Percentiles rank a stretch among this genome's conserved stretches.
These are phyloP conservation scores for Mus musculus DNA, from an alignment of 2,113 vertebrate genomes.

Conservation along the genomic window DNA sequence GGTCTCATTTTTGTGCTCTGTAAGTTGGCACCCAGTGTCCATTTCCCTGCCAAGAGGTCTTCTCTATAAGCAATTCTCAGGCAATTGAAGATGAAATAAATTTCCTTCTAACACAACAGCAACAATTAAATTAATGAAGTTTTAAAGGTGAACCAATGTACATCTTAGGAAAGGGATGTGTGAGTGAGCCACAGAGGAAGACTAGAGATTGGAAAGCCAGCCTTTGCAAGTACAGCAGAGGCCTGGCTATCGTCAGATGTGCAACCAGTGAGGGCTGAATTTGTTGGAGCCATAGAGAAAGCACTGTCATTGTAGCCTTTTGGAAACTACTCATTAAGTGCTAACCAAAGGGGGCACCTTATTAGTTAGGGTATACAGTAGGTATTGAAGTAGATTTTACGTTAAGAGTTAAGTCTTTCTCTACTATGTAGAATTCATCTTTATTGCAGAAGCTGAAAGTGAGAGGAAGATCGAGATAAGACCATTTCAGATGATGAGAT, in stretches of 20 bases:
- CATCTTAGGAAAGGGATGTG: background rate
- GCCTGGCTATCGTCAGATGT: background rate
- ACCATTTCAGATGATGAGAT: background rate
- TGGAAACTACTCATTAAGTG: background rate
- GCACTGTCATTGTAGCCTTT: background rate
- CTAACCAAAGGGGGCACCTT: background rate
- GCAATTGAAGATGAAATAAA: slow-evolving; percentile 62
- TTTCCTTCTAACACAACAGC: slow-evolving; percentile 39
- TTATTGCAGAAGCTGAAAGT: background rate
- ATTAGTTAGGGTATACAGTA: background rate
- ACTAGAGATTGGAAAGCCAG: background rate
- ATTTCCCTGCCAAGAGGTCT: slow-evolving; percentile 54
- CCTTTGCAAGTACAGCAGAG: background rate
- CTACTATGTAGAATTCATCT: background rate
- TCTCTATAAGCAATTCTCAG: slow-evolving; percentile 64
- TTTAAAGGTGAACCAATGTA: background rate
- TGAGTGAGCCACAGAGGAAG: background rate
- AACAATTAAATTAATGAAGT: slow-evolving; percentile 42
- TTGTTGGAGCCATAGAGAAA: background rate
- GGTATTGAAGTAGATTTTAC: background rate
- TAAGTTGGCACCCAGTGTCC: slow-evolving; percentile 59
- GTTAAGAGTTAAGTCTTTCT: background rate
- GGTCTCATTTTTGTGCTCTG: slow-evolving; percentile 62
- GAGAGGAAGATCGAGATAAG: background rate
- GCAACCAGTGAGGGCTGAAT: background rate